Evolutionary conservation across 2,113 vertebrate genomes (phyloP), one percentile per base, ranked within the genome.

Genomic region (Nipponia nippon): DNA sequence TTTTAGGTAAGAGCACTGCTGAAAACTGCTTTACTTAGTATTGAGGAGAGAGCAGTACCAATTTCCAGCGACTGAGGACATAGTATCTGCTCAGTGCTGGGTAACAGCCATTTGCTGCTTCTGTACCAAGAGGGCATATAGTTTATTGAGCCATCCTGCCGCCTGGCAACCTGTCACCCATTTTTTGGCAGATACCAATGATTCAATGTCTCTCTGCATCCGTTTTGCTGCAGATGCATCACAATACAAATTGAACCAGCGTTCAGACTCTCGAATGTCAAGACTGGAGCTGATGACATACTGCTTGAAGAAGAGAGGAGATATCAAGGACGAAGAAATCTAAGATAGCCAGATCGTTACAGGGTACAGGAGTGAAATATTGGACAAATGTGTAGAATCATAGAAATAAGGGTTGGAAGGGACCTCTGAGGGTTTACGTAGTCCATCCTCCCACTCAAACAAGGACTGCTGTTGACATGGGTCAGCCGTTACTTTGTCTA

Each of bases 51-150:
- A 30, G 73, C 1, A 1, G 19, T 65, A 53, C 47, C 55, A 26
- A 3, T 36, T 58, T 38, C 34, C 56, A 46, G 47, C 2, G 7
- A 36, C 71, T 1, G 0, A 82, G 78, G 47, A 27, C 50, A 3
- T 10, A 27, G 46, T 12, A 32, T 56, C 30, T 89, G n/a, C 75
- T 76, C 26, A 16, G 52, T 34, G 38, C 49, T 62, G 76, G 50
- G n/a, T 46, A 73, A 5, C 16, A 85, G 40, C 53, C 27, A 8
- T 46, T 62, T 53, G 47, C 63, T 87, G 73, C 71, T 83, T 5
- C 5, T 58, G 36, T 79, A 22, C 66, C 1, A 0, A 63, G 61
- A 75, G 17, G 10, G 4, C 4, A 1, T 27, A 13, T 2, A 13
- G 44, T 80, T 83, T 55, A 19, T 67, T 72, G 32, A 76, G 52